Conservation (phyloP, 2,888 invertebrate species). For the Patella pellucida region DNA sequence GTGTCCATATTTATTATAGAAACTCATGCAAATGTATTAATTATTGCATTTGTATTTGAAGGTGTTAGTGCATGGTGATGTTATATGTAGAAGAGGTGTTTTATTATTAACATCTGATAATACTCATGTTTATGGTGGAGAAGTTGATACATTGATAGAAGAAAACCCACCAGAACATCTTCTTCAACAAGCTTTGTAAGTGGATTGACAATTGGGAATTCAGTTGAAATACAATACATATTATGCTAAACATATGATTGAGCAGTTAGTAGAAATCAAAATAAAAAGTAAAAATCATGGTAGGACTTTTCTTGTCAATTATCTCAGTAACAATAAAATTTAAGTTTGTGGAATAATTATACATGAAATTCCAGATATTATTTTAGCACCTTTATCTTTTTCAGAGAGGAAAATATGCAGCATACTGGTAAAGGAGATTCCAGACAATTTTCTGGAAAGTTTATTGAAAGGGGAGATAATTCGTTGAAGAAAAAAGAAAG, state of each 20-base stretch:
- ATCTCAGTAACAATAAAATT: no score
- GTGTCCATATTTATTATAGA: neutral
- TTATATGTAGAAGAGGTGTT: slow-evolving; percentile 80
- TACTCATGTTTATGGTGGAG: slow-evolving; percentile 80
- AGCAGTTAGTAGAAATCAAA: no score
- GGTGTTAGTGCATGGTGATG: slow-evolving; percentile 77
- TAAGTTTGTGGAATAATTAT: no score
- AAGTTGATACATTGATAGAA: slow-evolving; percentile 75
- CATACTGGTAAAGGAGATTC: slow-evolving; percentile 46
- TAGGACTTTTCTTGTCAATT: neutral
- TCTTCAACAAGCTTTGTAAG: slow-evolving; percentile 57
- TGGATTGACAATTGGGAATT: neutral
- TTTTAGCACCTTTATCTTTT: neutral
- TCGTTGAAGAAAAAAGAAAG: neutral
- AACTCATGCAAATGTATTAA: slow-evolving; percentile 3
- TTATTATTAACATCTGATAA: slow-evolving; percentile 76
- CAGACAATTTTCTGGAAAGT: slow-evolving; percentile 42
- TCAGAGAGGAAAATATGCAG: slow-evolving; percentile 46
- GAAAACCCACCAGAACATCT: slow-evolving; percentile 47
- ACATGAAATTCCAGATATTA: no score
- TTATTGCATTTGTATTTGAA: slow-evolving; percentile 28
- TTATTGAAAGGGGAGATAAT: slow-evolving; percentile 25
- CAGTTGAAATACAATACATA: neutral
- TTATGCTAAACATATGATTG: neutral
- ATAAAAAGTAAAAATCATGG: neutral